Base-by-base conservation (phyloP, 2,888 invertebrate species). In the Lasioglossum zephyrum region DNA sequence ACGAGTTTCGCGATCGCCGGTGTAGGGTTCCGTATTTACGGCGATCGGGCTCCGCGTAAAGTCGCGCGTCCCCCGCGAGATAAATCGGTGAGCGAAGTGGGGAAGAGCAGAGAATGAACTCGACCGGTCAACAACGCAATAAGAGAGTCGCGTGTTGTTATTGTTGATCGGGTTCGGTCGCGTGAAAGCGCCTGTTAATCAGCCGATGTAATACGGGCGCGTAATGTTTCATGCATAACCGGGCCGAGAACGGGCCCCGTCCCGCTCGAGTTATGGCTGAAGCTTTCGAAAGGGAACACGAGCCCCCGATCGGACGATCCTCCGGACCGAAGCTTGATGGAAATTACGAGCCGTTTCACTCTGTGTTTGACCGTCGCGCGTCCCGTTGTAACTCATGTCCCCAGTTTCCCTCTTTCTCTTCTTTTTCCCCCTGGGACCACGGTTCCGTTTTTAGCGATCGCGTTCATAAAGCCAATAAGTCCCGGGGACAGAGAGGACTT, bases 161-260 rank as follows among this genome's bases (percentile, higher is more conserved):
- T 72, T 73, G 81, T 76, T 74, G 75, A 79, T 85, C 70, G 77
- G 66, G 6, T 53, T 60, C 49, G 26, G 39, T 76, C 66, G 72
- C 86, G 89, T 82, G 90, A 90, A 89, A 92, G 91, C 84, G 79
- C 78, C 78, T 85, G 87, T 86, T 89, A 90, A 91, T 92, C 89
- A 85, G 74, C 70, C 75, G 75, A 84, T 85, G 90, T 88, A 88
- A 92, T 89, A 88, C 85, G 76, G 88, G 8, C 53, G 82, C 87
- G 91, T 92, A 91, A 92, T 87, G 91, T 85, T 86, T 88, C 85
- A 79, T 82, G 89, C 87, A 86, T 87, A 91, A 89, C 85, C 81
- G 78, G 80, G 79, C 49, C 49, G 63, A 73, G 84, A 88, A 85
- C 85, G 82, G 81, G 73, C 74, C 75, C 36, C 66, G 36, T 18